A percentile compares a stretch with the other conserved stretches of the same genome.
phyloP scores from a whole-genome alignment of 2,797 vertebrate genomes.

The Cirrhinus molitorella region DNA sequence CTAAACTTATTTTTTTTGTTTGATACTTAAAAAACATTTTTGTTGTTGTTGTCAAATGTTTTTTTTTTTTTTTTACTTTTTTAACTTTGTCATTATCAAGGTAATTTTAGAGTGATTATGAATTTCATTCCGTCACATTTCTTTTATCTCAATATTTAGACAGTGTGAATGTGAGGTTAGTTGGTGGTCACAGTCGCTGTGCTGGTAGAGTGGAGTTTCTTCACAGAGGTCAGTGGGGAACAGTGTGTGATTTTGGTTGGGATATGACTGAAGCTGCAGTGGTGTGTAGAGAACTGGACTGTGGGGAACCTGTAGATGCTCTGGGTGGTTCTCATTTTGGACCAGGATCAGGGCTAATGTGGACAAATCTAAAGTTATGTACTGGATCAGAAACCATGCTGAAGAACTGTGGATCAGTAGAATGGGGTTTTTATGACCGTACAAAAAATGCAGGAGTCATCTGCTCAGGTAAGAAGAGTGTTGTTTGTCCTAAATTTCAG shows the following conservation, averaged over 20 bases:
- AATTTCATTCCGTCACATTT: no score
- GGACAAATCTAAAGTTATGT: no score
- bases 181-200: background rate
- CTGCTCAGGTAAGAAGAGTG: no score
- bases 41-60: no score
- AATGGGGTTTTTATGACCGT: background rate
- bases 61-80: no score
- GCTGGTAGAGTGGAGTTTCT: background rate
- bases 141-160: background rate
- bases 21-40: no score
- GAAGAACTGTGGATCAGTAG: background rate
- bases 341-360: background rate
- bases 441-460: no score
- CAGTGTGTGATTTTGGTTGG: conserved; percentile 61
- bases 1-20: no score
- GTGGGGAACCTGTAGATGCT: background rate
- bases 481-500: no score
- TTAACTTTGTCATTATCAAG: no score
- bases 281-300: conserved; percentile 57
- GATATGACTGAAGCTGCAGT: conserved; percentile 39
- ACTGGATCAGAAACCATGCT: no score
- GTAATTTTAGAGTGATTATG: no score
- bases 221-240: background rate
- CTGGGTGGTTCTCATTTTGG: background rate
- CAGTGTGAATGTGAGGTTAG: background rate